Evolutionary conservation across 2,888 invertebrate genomes (phyloP), one percentile per base, ranked within the genome.

Genomic region (Dasysyrphus albostriatus): DNA sequence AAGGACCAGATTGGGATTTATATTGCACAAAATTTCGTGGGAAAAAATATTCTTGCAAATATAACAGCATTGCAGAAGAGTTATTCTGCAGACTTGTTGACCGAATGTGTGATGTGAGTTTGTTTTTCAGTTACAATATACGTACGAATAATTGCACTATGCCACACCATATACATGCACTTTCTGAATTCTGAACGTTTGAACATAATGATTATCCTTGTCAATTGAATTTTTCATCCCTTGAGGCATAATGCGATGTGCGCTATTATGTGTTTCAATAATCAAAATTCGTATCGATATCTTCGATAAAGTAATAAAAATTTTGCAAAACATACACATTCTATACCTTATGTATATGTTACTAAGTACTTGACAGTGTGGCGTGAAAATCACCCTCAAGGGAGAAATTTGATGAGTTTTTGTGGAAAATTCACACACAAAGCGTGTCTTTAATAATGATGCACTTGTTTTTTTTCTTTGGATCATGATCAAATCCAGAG

Each of bases 221-320:
- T 39, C 83, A 87, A 87, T 83, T 87, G 83, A 87, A 75, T 79
- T 83, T 37, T 67, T 83, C 87, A 78, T 75, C 87, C 87, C 87
- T 54, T 29, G 67, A 47, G 82, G 61, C 16, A 44, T 16, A 47
- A 56, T 54, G 37, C 29, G 56, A 77, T 85, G 73, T 81, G 77
- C 7, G 8, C 8, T 76, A 24, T 24, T 75, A 79, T 69, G 77
- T 82, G 77, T 81, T 87, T 82, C 87, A 83, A 82, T 83, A 83
- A 74, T 87, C 83, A 75, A 87, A 83, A 72, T 65, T 70, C 63
- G 49, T 83, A 79, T 87, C 87, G 32, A 87, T 87, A 75, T 83
- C 87, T 61, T 74, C 49, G 75, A 87, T 78, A 87, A 75, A 79
- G 85, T 58, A 47, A 82, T 82, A 83, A 72, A 78, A 82, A 47